Evolutionary conservation across 2,113 vertebrate species (phyloP), one percentile per base, ranked within the genome.

Genomic region (Lepus timidus): DNA sequence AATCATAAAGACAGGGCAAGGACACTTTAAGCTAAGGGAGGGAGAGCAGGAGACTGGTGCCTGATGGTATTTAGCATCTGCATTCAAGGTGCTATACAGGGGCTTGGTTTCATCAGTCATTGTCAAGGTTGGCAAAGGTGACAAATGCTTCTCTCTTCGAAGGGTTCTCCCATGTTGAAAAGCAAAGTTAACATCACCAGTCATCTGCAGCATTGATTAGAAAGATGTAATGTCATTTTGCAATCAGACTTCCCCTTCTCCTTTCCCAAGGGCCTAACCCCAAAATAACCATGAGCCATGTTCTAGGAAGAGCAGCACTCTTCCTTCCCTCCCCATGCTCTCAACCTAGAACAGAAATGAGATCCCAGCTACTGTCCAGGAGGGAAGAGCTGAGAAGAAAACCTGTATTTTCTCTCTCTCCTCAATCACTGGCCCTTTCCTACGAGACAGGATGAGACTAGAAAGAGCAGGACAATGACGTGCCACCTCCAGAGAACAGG

Each of bases 151-250:
- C 55, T 27, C 58, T 88, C 58, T n/a, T 92, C 12, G 33, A 4
- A 74, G 58, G 49, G 27, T 61, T 93, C 93, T 80, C 58, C 61
- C 27, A 55, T n/a, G 31, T 74, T 31, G 61, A 88, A 90, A 88
- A 73, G 27, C 25, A n/a, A 81, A 85, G 61, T 16, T 67, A 88
- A 86, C 1, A 5, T 90, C 39, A 44, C 13, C 49, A 62, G 31
- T 39, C 73, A 84, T 22, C 64, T 62, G 8, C 22, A 29, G 51
- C 25, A 20, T 68, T 61, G 12, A 31, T 70, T 39, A 58, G 52
- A 64, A 73, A 93, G 86, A n/a, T 70, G 39, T 55, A 36, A 39
- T 61, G 65, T 90, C 19, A 12, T 44, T 58, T 81, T 55, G 23
- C 25, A 93, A 58, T 29, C 3, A 90, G 27, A 27, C 75, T 23